Conservation (phyloP, 2,797 vertebrate genomes). For the Ctenosaura bakeri region DNA sequence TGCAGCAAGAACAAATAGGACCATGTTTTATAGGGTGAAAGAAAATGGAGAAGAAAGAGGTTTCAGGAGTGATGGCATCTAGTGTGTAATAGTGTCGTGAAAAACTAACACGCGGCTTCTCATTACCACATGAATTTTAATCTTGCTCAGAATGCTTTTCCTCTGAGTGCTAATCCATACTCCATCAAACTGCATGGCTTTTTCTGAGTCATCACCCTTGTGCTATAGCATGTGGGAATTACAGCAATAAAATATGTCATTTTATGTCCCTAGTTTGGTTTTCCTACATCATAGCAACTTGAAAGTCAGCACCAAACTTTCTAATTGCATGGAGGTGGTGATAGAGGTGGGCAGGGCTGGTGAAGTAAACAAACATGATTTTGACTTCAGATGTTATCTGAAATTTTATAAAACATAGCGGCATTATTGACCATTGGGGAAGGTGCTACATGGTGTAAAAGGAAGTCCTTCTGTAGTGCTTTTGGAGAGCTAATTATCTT, state of each 20-base stretch:
- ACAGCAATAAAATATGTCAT: conserved; percentile 16
- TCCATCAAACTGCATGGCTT: conserved; percentile 17
- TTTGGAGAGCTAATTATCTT: background rate
- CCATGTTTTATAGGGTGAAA: conserved; percentile 51
- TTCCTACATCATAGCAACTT: conserved; percentile 4
- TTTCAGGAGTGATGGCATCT: conserved; percentile 24
- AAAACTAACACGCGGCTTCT: conserved; percentile 11
- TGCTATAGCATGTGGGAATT: conserved; percentile 11
- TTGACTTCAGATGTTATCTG: background rate
- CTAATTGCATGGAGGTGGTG: background rate
- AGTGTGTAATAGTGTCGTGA: background rate
- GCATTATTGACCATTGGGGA: background rate
- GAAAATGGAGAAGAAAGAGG: conserved; percentile 33
- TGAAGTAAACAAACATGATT: background rate
- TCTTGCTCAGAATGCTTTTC: conserved; percentile 1
- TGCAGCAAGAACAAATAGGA: conserved; percentile 35
- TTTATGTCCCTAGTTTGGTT: background rate
- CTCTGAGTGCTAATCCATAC: background rate
- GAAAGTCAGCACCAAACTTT: background rate
- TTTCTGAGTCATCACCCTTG: conserved; percentile 14
- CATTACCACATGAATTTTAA: background rate
- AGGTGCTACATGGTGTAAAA: background rate
- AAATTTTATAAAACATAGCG: background rate
- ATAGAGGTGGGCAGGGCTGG: background rate
- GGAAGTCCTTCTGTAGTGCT: background rate